Base-by-base conservation (phyloP, 2,113 vertebrate genomes). In the Thinocorus orbignyianus region DNA sequence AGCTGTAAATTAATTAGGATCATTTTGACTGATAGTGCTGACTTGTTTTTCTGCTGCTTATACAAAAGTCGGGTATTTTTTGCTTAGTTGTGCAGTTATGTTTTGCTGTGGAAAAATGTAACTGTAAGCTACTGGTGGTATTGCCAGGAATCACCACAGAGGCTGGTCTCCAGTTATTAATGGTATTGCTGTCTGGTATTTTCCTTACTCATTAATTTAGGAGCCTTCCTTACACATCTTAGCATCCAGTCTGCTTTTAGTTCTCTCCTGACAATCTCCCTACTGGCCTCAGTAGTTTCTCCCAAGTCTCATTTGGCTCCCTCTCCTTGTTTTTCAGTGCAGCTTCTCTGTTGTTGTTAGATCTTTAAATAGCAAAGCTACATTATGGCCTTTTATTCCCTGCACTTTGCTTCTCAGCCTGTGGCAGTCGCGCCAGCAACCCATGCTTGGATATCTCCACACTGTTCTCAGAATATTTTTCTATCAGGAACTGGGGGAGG, bases 71-170 rank as follows among this genome's bases (percentile, higher is more conserved):
- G 11, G 83, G 78, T 86, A 33, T 86, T 97, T 96, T 95, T 95
- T 97, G 93, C 94, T 97, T 97, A 96, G 97, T 87, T 96, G 95
- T 76, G 94, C 94, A 95, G 86, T 97, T 95, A 93, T 51, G 44
- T 95, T 97, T 96, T 96, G 88, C 97, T 97, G 90, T 95, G 95
- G 93, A 76, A 97, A 96, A 97, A 98, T 70, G 70, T 96, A 92
- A 94, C 95, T 96, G 95, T 96, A 97, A 95, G 41, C 74, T 79
- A 28, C 61, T 41, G 31, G 71, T 70, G 52, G 33, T 41, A 39
- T 37, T 84, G 90, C 86, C 93, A 95, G 79, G 82, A 94, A 78
- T 83, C 44, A 76, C 46, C 17, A 30, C 3, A 7, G 60, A 94
- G 92, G 92, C 91, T 81, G 93, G 79, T 92, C 94, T 97, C 76